Conservation (phyloP, 2,113 vertebrate species). For the Prionailurus viverrinus region DNA sequence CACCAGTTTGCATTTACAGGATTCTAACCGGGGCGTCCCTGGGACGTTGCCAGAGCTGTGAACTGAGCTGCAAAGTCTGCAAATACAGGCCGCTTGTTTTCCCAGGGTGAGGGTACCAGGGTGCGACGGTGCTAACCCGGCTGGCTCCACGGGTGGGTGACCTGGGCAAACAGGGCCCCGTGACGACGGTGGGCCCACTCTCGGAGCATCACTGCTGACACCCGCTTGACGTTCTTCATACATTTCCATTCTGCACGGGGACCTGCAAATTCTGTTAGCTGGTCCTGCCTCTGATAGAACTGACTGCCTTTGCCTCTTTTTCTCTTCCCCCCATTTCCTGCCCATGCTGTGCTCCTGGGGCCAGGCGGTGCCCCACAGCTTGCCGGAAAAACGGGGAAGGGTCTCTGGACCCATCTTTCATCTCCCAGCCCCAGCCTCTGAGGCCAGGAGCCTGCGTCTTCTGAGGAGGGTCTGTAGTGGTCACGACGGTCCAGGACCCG, state of each 20-base stretch:
- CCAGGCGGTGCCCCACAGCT: neutral
- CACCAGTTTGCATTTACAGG: neutral
- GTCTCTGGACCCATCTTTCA: neutral
- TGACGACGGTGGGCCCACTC: rapidly evolving
- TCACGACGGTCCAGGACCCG: rapidly evolving
- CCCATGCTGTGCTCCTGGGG: neutral
- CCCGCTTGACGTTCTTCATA: neutral
- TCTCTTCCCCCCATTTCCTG: neutral
- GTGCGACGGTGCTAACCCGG: too few species aligned
- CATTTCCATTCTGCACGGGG: neutral
- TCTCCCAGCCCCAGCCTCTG: neutral
- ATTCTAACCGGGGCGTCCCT: neutral
- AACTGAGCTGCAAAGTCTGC: neutral
- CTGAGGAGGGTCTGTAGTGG: neutral
- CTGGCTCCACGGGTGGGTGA: neutral
- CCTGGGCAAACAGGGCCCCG: neutral
- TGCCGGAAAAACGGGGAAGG: neutral
- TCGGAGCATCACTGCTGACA: too few species aligned
- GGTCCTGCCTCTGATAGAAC: neutral
- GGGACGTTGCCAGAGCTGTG: neutral
- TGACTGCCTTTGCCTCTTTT: neutral
- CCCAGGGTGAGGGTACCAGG: neutral
- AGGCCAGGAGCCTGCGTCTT: neutral
- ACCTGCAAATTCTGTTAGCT: neutral
- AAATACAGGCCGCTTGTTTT: too few species aligned